Evolutionary conservation across 2,888 invertebrate genomes (phyloP).

Genomic region (Cerastis rubricosa): DNA sequence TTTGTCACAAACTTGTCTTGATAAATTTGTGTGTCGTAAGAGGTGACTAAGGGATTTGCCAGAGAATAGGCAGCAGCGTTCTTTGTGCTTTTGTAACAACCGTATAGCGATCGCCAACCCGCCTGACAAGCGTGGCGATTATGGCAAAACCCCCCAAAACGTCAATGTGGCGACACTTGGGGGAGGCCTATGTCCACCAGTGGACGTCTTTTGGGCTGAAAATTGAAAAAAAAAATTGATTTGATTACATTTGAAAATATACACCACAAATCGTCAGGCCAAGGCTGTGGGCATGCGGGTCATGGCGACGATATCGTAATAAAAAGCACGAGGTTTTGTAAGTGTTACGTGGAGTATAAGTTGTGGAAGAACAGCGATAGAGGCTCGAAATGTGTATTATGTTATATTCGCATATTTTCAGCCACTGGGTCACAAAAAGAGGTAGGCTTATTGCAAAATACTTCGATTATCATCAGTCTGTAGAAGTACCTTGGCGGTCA

Average conservation of each 20-base stretch:
- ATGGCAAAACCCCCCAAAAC: too few relatives aligned
- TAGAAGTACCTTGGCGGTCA: neutral
- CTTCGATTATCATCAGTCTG: neutral
- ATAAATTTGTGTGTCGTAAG: too few relatives aligned
- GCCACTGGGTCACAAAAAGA: neutral
- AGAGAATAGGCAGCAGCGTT: too few relatives aligned
- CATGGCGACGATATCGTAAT: constrained; percentile 35
- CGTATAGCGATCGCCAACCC: too few relatives aligned
- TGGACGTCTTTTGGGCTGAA: too few relatives aligned
- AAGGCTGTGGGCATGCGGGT: constrained; percentile 52
- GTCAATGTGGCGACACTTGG: too few relatives aligned
- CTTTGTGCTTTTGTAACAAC: too few relatives aligned
- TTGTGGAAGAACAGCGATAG: neutral
- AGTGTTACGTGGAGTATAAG: constrained; percentile 14
- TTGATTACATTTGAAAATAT: constrained; percentile 10
- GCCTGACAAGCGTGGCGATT: too few relatives aligned
- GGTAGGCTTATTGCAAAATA: neutral
- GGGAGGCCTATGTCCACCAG: too few relatives aligned
- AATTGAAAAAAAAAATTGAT: too few relatives aligned
- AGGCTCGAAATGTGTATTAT: neutral
- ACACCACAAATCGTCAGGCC: constrained; percentile 33
- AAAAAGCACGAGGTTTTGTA: constrained; percentile 12
- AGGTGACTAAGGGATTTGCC: too few relatives aligned
- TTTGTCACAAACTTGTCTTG: too few relatives aligned
- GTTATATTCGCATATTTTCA: neutral